These are phyloP conservation scores for Coptodon rendalli DNA, from an alignment of 2,113 vertebrate species.

Conservation along the genomic window DNA sequence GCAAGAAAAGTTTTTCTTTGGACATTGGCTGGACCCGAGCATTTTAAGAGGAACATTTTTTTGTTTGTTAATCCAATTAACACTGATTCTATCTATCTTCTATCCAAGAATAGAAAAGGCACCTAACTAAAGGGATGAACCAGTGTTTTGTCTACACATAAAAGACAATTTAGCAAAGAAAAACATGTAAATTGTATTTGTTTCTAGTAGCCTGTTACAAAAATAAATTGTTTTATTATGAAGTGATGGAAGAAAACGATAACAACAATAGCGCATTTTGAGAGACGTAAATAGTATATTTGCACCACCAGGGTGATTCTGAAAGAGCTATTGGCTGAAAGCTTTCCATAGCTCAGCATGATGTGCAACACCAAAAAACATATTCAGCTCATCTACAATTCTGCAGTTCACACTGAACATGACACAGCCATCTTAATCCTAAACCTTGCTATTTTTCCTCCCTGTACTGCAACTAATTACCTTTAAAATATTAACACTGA, in stretches of 20 bases:
- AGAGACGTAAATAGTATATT: background rate
- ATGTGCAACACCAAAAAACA: background rate
- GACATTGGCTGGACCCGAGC: background rate
- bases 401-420: background rate
- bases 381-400: accelerated
- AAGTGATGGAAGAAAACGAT: background rate
- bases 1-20: background rate
- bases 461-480: background rate
- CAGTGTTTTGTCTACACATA: background rate
- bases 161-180: background rate
- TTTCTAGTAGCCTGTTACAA: background rate
- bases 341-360: background rate
- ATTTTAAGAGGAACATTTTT: background rate
- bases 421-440: background rate
- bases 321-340: background rate
- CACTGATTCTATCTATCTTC: accelerated
- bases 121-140: background rate
- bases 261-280: accelerated
- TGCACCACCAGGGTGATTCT: background rate
- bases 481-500: background rate
- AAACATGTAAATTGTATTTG: background rate
- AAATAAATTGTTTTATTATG: background rate
- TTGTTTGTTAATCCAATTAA: background rate
- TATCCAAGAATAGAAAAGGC: background rate
- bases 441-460: background rate